These are phyloP conservation scores for Platalea minor DNA, from an alignment of 2,797 vertebrate species.

Conservation along the genomic window DNA sequence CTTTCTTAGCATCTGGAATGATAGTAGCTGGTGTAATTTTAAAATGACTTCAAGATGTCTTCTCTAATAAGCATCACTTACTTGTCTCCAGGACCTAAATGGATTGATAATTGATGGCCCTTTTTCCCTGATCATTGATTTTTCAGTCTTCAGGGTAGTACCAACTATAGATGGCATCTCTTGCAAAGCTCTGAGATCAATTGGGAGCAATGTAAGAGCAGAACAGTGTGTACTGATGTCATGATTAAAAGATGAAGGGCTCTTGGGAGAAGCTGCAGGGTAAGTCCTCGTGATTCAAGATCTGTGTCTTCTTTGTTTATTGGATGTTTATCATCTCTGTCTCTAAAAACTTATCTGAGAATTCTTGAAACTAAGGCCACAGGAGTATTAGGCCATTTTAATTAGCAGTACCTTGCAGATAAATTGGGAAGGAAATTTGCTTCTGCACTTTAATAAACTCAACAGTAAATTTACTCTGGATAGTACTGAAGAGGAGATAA, in stretches of 20 bases:
- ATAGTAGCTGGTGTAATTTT: not conserved
- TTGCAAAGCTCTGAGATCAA: not conserved
- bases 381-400: not conserved
- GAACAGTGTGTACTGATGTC: not conserved
- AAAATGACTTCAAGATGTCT: not conserved
- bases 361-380: not conserved
- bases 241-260: not conserved
- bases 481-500: not conserved
- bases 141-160: slow-evolving; percentile 9
- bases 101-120: not conserved
- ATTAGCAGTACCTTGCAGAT: not conserved
- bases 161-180: not conserved
- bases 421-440: not conserved
- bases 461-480: not conserved
- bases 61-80: not conserved
- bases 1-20: not conserved
- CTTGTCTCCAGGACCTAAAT: not conserved
- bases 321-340: not conserved
- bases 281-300: not conserved
- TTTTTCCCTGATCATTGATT: slow-evolving; percentile 29
- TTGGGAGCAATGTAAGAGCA: not conserved
- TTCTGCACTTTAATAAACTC: not conserved
- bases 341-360: not conserved
- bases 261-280: not conserved
- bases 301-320: not conserved